phyloP scores from a whole-genome alignment of 2,113 vertebrate species.

The Rana temporaria region DNA sequence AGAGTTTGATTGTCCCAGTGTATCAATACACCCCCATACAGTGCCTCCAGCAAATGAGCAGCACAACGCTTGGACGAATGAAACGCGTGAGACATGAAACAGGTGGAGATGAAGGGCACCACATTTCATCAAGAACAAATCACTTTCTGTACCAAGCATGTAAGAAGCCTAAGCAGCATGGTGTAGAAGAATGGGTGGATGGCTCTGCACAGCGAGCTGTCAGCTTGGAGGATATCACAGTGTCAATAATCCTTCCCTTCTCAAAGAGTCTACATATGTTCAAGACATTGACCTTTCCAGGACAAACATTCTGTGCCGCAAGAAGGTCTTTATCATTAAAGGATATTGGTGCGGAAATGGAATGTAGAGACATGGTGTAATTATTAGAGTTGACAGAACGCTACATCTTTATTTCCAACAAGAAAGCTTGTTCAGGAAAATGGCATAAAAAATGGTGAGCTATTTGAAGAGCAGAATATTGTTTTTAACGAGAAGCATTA shows the following conservation, averaged over 20 bases:
- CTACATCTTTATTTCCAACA: background rate
- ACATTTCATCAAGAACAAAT: conserved; percentile 24
- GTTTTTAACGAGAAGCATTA: no score
- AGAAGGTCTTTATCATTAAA: conserved; percentile 26
- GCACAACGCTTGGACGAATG: background rate
- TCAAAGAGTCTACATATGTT: conserved; percentile 23
- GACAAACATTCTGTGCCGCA: background rate
- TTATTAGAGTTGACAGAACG: background rate
- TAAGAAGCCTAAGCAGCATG: background rate
- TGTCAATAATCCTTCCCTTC: conserved; percentile 12
- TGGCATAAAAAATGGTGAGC: no score
- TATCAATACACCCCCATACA: background rate
- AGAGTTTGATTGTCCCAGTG: background rate
- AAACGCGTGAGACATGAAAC: conserved; percentile 17
- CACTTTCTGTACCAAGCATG: background rate
- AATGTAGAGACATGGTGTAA: background rate
- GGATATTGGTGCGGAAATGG: background rate
- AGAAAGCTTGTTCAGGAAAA: no score
- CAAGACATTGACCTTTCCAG: conserved; percentile 6
- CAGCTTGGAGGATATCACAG: conserved; percentile 12
- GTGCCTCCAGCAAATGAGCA: conserved; percentile 5
- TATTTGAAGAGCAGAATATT: no score
- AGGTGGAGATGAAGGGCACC: conserved; percentile 2
- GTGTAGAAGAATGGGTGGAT: background rate
- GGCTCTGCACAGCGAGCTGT: background rate